Percentiles rank a stretch among this genome's conserved stretches.
phyloP scores from a whole-genome alignment of 2,888 invertebrate species.

The Coremacera marginata region DNA sequence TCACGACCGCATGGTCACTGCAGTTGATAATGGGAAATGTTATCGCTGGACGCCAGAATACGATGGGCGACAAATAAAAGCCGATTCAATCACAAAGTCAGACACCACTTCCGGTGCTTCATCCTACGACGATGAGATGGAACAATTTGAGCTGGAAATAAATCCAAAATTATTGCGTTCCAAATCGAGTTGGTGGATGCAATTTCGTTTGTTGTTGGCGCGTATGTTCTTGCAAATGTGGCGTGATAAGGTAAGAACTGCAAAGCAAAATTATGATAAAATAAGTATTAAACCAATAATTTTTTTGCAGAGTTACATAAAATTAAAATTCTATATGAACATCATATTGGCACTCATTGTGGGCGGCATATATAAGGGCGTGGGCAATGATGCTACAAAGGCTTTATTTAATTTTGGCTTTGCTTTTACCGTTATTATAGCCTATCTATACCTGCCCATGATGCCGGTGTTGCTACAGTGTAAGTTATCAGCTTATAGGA shows the following conservation, averaged over 20 bases:
- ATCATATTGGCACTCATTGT: slow-evolving; percentile 78
- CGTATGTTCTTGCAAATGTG: slow-evolving; percentile 82
- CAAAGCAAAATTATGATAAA: background rate
- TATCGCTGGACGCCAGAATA: slow-evolving; percentile 70
- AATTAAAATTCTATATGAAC: slow-evolving; percentile 78
- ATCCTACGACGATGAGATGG: slow-evolving; percentile 53
- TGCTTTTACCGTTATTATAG: slow-evolving; percentile 83
- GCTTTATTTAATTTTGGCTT: slow-evolving; percentile 88
- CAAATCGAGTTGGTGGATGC: slow-evolving; percentile 75
- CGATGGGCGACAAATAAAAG: slow-evolving; percentile 38
- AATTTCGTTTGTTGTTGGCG: slow-evolving; percentile 76
- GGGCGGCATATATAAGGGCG: slow-evolving; percentile 78
- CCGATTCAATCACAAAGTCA: slow-evolving; percentile 57
- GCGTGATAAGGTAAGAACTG: slow-evolving; percentile 76
- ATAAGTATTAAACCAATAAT: slow-evolving; percentile 49
- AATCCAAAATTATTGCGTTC: slow-evolving; percentile 72
- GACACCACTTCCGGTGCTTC: slow-evolving; percentile 64
- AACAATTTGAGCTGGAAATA: slow-evolving; percentile 65
- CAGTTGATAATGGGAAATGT: slow-evolving; percentile 77
- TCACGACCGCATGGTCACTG: slow-evolving; percentile 77
- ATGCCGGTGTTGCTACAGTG: slow-evolving; percentile 84
- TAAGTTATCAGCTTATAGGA: slow-evolving; percentile 71
- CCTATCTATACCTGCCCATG: slow-evolving; percentile 85
- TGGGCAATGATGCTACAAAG: slow-evolving; percentile 85
- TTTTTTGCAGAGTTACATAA: slow-evolving; percentile 75